A percentile compares a stretch with the other conserved stretches of the same genome.
phyloP scores from a whole-genome alignment of 1,140 invertebrate species.

The Melanaphis sacchari region DNA sequence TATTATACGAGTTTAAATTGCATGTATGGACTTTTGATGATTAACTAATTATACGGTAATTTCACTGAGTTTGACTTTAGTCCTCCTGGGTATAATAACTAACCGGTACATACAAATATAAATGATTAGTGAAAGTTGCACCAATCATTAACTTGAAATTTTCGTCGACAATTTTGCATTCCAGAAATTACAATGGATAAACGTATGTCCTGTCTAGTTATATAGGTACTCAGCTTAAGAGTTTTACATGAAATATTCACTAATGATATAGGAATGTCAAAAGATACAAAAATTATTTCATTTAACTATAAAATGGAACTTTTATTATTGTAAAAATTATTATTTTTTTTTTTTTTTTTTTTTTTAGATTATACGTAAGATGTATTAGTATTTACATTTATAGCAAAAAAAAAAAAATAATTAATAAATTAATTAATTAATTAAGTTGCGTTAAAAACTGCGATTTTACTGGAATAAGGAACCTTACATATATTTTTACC shows the following conservation, averaged over 20 bases:
- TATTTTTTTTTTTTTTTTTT: too few relatives aligned
- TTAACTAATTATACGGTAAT: neutral
- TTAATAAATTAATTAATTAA: too few relatives aligned
- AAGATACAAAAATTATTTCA: neutral
- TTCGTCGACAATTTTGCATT: neutral
- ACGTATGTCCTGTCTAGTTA: neutral
- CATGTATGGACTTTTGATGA: neutral
- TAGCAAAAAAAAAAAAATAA: too few relatives aligned
- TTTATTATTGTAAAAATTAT: neutral
- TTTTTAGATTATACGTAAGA: neutral
- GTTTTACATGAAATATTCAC: neutral
- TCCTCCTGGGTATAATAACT: neutral
- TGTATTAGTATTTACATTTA: neutral
- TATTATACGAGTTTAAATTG: neutral
- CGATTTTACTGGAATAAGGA: neutral
- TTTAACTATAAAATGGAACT: neutral
- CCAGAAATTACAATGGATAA: neutral
- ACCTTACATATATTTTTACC: neutral
- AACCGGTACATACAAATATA: neutral
- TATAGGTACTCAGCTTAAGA: neutral
- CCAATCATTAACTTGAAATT: neutral
- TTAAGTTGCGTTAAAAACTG: too few relatives aligned
- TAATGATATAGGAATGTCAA: neutral
- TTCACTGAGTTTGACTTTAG: neutral
- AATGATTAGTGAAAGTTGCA: neutral